phyloP scores from a whole-genome alignment of 2,888 invertebrate genomes.

The Temnothorax ravouxi region DNA sequence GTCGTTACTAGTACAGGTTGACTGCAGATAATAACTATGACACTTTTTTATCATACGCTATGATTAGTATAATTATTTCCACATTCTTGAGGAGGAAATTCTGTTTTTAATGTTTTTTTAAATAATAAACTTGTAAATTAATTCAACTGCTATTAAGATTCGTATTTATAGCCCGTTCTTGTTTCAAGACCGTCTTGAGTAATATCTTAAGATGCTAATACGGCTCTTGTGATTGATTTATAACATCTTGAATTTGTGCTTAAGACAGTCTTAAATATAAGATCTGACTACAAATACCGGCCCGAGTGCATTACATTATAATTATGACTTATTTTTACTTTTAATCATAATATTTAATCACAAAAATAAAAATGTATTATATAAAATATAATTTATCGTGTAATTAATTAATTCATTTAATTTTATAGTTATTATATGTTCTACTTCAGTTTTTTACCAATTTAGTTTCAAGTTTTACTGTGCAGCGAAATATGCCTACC shows the following conservation, averaged over 20 bases:
- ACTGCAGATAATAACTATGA: background rate
- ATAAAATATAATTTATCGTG: background rate
- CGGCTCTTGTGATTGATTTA: no score
- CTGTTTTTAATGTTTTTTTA: constrained; percentile 1
- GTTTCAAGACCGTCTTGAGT: no score
- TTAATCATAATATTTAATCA: background rate
- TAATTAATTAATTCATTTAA: background rate
- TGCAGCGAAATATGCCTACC: background rate
- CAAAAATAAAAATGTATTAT: background rate
- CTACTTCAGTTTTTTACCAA: background rate
- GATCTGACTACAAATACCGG: no score
- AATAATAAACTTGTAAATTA: background rate
- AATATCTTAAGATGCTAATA: no score
- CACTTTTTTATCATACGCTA: constrained; percentile 7
- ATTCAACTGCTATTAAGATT: background rate
- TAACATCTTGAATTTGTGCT: no score
- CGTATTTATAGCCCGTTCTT: no score
- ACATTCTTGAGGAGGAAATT: constrained; percentile 4
- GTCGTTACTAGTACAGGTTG: background rate
- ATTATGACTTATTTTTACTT: background rate
- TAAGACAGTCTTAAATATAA: no score
- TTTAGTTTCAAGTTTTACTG: background rate
- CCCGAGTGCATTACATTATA: background rate
- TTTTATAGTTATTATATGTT: background rate
- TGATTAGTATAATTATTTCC: constrained; percentile 16